Evolutionary conservation across 1,140 invertebrate species (phyloP).

Genomic region (Sipha flava): DNA sequence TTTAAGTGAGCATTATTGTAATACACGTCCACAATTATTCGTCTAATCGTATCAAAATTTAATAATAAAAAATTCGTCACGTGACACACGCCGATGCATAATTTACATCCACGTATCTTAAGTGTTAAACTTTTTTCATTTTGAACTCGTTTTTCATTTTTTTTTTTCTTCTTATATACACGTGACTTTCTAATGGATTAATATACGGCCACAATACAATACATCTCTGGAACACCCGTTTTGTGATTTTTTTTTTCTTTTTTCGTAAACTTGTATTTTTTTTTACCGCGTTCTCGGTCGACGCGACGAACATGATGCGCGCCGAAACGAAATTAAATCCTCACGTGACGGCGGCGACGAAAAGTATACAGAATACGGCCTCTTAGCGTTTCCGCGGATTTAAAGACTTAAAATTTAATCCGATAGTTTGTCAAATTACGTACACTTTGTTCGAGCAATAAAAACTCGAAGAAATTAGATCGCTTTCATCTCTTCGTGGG

Average conservation of each 20-base stretch:
- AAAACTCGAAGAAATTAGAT: background rate
- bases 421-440: background rate
- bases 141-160: background rate
- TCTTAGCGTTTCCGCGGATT: background rate
- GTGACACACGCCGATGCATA: too few relatives aligned
- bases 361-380: background rate
- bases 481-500: background rate
- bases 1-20: too few relatives aligned
- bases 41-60: too few relatives aligned
- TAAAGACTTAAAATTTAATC: conserved; percentile 6
- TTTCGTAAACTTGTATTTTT: too few relatives aligned
- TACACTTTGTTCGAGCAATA: background rate
- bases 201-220: background rate
- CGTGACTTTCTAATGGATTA: background rate
- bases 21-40: too few relatives aligned
- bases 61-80: too few relatives aligned
- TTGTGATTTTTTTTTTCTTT: too few relatives aligned
- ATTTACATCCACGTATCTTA: background rate
- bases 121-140: background rate
- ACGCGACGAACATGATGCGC: too few relatives aligned
- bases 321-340: background rate
- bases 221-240: too few relatives aligned
- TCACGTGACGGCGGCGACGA: too few relatives aligned
- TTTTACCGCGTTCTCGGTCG: too few relatives aligned
- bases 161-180: background rate